Evolutionary conservation across 2,888 invertebrate genomes (phyloP).

Genomic region (Autographa pulchrina): DNA sequence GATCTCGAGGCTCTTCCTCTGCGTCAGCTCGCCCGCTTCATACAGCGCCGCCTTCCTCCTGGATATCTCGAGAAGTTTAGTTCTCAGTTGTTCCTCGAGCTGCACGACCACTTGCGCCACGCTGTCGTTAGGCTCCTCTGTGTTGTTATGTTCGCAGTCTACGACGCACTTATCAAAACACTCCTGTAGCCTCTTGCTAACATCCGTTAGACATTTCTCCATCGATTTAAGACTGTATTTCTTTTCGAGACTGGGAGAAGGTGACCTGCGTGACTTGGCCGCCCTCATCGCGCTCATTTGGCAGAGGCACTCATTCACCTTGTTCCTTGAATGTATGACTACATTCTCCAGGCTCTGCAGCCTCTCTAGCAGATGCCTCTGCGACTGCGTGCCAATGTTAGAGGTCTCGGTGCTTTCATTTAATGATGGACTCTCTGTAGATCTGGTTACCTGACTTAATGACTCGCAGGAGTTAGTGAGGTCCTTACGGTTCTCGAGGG

Average conservation of each 20-base stretch:
- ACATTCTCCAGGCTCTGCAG: constrained; percentile 90
- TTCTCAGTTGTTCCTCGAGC: constrained; percentile 91
- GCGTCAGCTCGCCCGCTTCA: constrained; percentile 92
- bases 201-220: constrained; percentile 91
- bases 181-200: constrained; percentile 90
- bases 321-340: constrained; percentile 91
- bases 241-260: constrained; percentile 91
- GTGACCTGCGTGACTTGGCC: constrained; percentile 90
- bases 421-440: constrained; percentile 77
- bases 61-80: constrained; percentile 92
- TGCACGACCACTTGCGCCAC: constrained; percentile 90
- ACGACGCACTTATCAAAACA: constrained; percentile 90
- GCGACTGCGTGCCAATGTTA: constrained; percentile 85
- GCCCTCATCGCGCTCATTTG: constrained; percentile 91
- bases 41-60: constrained; percentile 91
- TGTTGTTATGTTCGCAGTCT: constrained; percentile 78
- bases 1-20: constrained; percentile 91
- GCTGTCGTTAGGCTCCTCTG: constrained; percentile 82
- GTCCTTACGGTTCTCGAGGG: constrained; percentile 82
- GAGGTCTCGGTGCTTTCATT: constrained; percentile 74
- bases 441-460: constrained; percentile 81
- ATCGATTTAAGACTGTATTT: constrained; percentile 90
- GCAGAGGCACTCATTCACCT: constrained; percentile 91
- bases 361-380: constrained; percentile 89
- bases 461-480: constrained; percentile 90